Conservation (phyloP, 2,888 invertebrate species). For the Baronia brevicornis region DNA sequence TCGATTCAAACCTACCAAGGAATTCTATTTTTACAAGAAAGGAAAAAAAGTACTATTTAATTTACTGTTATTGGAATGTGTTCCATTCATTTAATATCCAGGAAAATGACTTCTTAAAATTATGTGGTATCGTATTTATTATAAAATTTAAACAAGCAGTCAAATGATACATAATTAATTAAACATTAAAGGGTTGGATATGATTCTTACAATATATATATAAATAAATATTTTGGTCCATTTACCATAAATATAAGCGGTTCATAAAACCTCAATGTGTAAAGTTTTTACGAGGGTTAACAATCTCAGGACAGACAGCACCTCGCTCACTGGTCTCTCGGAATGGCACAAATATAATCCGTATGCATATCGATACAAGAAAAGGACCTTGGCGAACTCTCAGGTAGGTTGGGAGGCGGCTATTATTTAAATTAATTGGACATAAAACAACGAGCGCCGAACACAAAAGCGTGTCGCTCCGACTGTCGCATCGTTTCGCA, state of each 20-base stretch:
- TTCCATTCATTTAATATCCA: too few relatives aligned
- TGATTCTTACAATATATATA: constrained; percentile 1
- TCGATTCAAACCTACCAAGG: too few relatives aligned
- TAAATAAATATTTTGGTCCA: too few relatives aligned
- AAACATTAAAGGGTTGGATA: constrained; percentile 6
- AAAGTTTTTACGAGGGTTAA: constrained; percentile 16
- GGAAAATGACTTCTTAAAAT: too few relatives aligned
- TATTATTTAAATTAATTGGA: constrained; percentile 73
- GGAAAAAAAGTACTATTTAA: too few relatives aligned
- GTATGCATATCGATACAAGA: constrained; percentile 15
- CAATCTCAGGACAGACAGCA: constrained; percentile 14
- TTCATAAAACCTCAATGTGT: constrained; percentile 9
- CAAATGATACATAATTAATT: too few relatives aligned
- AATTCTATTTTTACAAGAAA: too few relatives aligned
- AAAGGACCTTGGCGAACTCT: constrained; percentile 21
- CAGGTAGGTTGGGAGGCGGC: constrained; percentile 62
- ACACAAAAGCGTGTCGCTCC: constrained; percentile 51
- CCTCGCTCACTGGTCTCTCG: constrained; percentile 9
- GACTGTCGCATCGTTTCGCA: constrained; percentile 29
- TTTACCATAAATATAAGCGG: constrained; percentile 12
- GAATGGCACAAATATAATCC: constrained; percentile 15
- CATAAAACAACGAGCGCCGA: constrained; percentile 57
- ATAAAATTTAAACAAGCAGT: too few relatives aligned
- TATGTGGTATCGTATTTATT: too few relatives aligned
- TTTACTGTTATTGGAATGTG: too few relatives aligned